Conservation (phyloP, 2,888 invertebrate species). For the Amorpha juglandis region DNA sequence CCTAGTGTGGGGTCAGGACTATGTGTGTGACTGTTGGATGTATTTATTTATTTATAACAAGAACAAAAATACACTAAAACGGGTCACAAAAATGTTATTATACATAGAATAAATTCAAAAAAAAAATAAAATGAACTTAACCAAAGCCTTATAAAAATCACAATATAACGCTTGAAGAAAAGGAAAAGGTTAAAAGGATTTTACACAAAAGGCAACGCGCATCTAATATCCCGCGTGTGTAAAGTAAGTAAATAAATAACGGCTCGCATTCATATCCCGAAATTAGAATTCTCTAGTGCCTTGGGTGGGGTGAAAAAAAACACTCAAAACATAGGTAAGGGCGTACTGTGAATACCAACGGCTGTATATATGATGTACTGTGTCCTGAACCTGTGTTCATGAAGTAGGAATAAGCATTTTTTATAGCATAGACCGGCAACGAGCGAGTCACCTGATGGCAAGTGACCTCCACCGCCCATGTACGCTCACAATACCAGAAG, state of each 20-base stretch:
- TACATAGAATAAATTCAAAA: too few relatives aligned
- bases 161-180: neutral
- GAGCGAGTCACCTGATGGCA: too few relatives aligned
- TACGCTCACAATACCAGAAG: too few relatives aligned
- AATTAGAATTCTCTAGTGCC: neutral
- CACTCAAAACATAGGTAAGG: neutral
- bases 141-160: constrained; percentile 1
- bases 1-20: too few relatives aligned
- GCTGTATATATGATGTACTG: neutral
- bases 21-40: too few relatives aligned
- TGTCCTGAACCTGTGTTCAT: neutral
- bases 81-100: too few relatives aligned
- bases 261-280: neutral
- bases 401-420: too few relatives aligned
- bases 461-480: too few relatives aligned
- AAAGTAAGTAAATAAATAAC: constrained; percentile 18
- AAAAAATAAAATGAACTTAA: too few relatives aligned
- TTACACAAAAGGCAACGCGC: constrained; percentile 10
- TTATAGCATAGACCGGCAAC: too few relatives aligned
- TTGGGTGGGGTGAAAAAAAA: neutral
- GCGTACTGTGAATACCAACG: neutral
- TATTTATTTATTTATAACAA: too few relatives aligned
- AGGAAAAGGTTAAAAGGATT: neutral
- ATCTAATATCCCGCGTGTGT: constrained; percentile 5
- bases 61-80: too few relatives aligned